Conservation (phyloP, 1,140 invertebrate genomes). For the Ptiloglossa arizonensis region DNA sequence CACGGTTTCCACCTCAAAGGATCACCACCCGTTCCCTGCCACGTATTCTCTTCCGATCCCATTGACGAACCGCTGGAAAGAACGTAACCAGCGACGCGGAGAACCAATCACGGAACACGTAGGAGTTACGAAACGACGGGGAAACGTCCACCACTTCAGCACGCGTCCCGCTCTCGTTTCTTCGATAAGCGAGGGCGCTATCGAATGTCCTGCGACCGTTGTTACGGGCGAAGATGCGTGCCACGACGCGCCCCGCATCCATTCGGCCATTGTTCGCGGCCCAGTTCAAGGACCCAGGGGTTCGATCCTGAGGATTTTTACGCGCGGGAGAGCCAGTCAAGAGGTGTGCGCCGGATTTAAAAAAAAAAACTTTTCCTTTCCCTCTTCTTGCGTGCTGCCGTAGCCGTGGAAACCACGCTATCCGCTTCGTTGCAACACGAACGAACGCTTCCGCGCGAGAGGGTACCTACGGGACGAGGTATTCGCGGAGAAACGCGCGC, state of each 20-base stretch:
- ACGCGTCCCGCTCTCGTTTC: not conserved
- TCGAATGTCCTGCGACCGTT: constrained; percentile 14
- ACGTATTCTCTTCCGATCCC: constrained; percentile 11
- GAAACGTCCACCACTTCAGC: not conserved
- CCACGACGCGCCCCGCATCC: constrained; percentile 9
- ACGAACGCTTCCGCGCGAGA: not conserved
- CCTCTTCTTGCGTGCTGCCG: not conserved
- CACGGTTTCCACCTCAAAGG: constrained; percentile 14
- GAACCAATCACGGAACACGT: not conserved
- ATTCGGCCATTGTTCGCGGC: constrained; percentile 27
- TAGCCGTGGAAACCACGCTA: not conserved
- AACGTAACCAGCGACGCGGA: not conserved
- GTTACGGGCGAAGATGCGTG: constrained; percentile 6
- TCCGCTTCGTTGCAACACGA: not conserved
- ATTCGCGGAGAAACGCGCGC: not conserved
- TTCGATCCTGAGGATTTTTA: constrained; percentile 38
- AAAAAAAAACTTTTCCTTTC: constrained; percentile 21
- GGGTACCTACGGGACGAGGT: not conserved
- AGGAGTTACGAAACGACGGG: not conserved
- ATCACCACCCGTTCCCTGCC: not conserved
- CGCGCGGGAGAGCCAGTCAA: constrained; percentile 15
- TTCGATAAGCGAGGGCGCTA: not conserved
- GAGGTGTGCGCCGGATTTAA: constrained; percentile 13
- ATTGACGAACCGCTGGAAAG: not conserved
- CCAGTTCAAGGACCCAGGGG: not conserved